phyloP scores from a whole-genome alignment of 2,888 invertebrate genomes.

The Clitarchus hookeri region DNA sequence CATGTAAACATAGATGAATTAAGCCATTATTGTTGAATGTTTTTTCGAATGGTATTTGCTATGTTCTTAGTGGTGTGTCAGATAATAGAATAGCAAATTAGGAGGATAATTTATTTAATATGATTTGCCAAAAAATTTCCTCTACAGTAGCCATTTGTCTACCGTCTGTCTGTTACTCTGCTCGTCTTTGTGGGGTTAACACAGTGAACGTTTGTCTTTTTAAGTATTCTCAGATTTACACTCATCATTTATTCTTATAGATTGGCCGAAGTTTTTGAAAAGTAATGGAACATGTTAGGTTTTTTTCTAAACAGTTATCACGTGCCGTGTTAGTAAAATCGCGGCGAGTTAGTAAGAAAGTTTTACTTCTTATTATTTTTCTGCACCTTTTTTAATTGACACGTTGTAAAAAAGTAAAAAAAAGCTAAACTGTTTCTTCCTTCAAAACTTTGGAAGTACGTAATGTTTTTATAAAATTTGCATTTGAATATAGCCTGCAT shows the following conservation, averaged over 20 bases:
- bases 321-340: too few species aligned
- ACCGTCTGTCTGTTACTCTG: too few species aligned
- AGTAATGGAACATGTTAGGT: too few species aligned
- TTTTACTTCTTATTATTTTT: background rate
- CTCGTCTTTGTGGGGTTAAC: too few species aligned
- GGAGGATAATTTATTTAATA: background rate
- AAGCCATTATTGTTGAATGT: background rate
- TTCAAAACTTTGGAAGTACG: background rate
- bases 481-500: background rate
- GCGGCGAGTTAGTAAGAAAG: background rate
- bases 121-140: background rate
- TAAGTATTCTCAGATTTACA: too few species aligned
- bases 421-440: background rate
- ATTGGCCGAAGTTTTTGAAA: too few species aligned
- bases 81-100: background rate
- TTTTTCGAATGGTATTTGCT: constrained; percentile 14
- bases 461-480: background rate
- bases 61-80: constrained; percentile 4
- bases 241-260: too few species aligned
- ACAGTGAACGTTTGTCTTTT: too few species aligned
- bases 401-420: background rate
- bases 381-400: background rate
- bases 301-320: too few species aligned
- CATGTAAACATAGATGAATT: background rate
- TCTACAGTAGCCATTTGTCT: too few species aligned